Evolutionary conservation across 2,888 invertebrate genomes (phyloP).

Genomic region (Nephrotoma flavescens): DNA sequence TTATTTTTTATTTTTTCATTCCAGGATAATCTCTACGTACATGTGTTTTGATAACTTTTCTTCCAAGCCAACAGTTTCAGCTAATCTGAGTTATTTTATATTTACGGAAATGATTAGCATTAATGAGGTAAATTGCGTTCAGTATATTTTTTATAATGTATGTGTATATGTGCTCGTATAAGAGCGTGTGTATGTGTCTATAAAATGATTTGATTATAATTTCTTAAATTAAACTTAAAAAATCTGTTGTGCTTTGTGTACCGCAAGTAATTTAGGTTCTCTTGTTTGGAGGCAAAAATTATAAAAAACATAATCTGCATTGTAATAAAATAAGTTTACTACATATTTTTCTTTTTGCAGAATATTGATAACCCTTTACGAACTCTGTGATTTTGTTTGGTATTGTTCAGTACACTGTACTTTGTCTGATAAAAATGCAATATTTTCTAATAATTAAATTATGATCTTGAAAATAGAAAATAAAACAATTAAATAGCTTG

Average conservation of each 20-base stretch:
- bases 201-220: no score
- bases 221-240: no score
- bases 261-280: no score
- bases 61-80: background rate
- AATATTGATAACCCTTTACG: background rate
- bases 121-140: background rate
- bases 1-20: background rate
- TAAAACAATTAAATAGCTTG: background rate
- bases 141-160: background rate
- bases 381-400: background rate
- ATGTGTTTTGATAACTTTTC: background rate
- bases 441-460: background rate
- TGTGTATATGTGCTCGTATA: background rate
- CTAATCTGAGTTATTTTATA: background rate
- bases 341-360: no score
- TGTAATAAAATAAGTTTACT: background rate
- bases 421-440: background rate
- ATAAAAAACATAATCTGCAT: background rate
- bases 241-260: no score
- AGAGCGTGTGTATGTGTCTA: no score
- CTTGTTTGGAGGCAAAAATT: no score
- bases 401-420: background rate
- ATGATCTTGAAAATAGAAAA: background rate
- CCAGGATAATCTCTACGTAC: background rate
- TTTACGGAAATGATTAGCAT: background rate